These are phyloP conservation scores for Amyelois transitella DNA, from an alignment of 1,140 invertebrate species.

Conservation along the genomic window DNA sequence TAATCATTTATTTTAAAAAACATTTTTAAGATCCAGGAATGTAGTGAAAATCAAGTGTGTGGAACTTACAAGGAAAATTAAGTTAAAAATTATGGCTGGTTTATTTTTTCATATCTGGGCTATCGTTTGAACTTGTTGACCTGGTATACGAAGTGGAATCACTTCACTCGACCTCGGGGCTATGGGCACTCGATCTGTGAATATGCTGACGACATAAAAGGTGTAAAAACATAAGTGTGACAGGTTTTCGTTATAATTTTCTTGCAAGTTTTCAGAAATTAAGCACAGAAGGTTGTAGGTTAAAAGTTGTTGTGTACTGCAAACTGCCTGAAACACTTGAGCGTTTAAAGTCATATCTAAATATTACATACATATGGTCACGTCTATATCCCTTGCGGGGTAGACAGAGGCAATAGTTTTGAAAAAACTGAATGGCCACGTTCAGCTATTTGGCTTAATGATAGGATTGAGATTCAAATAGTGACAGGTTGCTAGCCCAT, in stretches of 20 bases:
- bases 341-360: neutral
- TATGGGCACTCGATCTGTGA: conserved; percentile 17
- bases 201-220: conserved; percentile 26
- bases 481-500: no score
- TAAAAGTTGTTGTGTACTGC: neutral
- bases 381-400: no score
- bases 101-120: neutral
- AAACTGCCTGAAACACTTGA: neutral
- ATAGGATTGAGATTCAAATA: no score
- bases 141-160: conserved; percentile 19
- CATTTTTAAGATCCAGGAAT: neutral
- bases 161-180: conserved; percentile 18
- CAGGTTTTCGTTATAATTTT: neutral
- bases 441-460: no score
- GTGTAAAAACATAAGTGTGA: neutral
- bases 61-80: no score
- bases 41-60: neutral
- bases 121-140: conserved; percentile 30
- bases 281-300: neutral
- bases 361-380: no score
- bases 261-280: neutral
- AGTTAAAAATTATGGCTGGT: neutral
- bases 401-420: no score
- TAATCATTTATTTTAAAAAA: no score
- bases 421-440: no score